phyloP scores from a whole-genome alignment of 2,888 invertebrate species.

The Ophion ellenae region DNA sequence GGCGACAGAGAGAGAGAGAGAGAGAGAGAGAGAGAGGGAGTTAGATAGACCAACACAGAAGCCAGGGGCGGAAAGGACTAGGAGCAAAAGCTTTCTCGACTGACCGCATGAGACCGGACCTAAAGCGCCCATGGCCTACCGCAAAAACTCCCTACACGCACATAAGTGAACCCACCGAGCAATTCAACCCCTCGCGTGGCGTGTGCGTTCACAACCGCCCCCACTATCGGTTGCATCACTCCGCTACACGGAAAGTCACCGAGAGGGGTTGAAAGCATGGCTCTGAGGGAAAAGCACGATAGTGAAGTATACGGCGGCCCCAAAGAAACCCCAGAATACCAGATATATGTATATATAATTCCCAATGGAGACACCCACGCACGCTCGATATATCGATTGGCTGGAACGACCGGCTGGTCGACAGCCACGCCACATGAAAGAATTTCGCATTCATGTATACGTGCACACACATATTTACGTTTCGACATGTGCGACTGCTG shows the following conservation, averaged over 20 bases:
- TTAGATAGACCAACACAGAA: slow-evolving; percentile 15
- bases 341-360: slow-evolving; percentile 32
- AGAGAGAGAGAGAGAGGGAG: background rate
- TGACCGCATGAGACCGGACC: slow-evolving; percentile 62
- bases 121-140: slow-evolving; percentile 81
- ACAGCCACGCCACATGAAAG: slow-evolving; percentile 73
- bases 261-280: slow-evolving; percentile 32
- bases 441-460: slow-evolving; percentile 5
- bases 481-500: slow-evolving; percentile 51
- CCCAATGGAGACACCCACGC: slow-evolving; percentile 69
- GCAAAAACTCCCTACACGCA: slow-evolving; percentile 75
- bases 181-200: slow-evolving; percentile 58
- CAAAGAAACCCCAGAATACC: slow-evolving; percentile 44
- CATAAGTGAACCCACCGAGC: slow-evolving; percentile 67
- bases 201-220: slow-evolving; percentile 43
- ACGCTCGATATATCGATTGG: slow-evolving; percentile 81
- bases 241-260: slow-evolving; percentile 45
- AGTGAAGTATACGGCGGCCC: slow-evolving; percentile 38
- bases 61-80: slow-evolving; percentile 24
- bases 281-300: slow-evolving; percentile 51
- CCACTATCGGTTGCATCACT: slow-evolving; percentile 25
- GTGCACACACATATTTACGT: slow-evolving; percentile 26
- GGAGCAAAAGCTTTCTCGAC: slow-evolving; percentile 52
- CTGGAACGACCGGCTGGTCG: slow-evolving; percentile 77
- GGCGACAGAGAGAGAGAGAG: background rate